These are phyloP conservation scores for Pocillopora meandrina DNA, from an alignment of 92 coral and sea anemone species.

Conservation along the genomic window DNA sequence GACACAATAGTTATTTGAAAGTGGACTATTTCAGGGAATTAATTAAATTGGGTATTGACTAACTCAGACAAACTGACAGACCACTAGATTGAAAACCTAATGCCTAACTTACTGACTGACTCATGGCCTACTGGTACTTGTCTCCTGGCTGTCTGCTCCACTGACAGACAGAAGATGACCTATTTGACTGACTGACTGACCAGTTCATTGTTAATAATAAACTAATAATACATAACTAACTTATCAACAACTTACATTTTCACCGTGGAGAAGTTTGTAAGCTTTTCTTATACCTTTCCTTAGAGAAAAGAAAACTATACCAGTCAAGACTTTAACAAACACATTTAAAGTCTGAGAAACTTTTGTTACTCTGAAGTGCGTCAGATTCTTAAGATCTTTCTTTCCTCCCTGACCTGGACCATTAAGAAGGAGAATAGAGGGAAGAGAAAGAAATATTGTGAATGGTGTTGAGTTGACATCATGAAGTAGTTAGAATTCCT, in stretches of 20 bases:
- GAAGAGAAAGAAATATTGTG: no score
- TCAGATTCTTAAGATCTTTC: no score
- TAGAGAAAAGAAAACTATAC: background rate
- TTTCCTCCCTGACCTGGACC: no score
- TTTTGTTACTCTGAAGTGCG: background rate
- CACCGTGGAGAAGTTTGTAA: slow-evolving; percentile 63
- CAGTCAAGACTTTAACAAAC: background rate
- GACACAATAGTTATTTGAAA: no score
- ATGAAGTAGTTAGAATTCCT: no score
- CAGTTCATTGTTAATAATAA: no score
- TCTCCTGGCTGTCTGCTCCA: no score
- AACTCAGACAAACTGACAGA: background rate
- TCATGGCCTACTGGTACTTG: background rate
- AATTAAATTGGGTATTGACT: background rate
- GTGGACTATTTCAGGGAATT: no score
- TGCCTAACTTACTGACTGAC: background rate
- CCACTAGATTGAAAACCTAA: background rate
- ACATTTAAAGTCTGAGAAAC: background rate
- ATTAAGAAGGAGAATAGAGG: no score
- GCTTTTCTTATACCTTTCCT: slow-evolving; percentile 86
- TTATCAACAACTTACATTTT: slow-evolving; percentile 50
- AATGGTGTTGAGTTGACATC: no score
- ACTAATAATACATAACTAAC: no score
- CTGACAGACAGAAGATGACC: background rate
- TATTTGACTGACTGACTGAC: background rate